Conservation (phyloP, 2,797 vertebrate genomes). For the Bradypus variegatus region DNA sequence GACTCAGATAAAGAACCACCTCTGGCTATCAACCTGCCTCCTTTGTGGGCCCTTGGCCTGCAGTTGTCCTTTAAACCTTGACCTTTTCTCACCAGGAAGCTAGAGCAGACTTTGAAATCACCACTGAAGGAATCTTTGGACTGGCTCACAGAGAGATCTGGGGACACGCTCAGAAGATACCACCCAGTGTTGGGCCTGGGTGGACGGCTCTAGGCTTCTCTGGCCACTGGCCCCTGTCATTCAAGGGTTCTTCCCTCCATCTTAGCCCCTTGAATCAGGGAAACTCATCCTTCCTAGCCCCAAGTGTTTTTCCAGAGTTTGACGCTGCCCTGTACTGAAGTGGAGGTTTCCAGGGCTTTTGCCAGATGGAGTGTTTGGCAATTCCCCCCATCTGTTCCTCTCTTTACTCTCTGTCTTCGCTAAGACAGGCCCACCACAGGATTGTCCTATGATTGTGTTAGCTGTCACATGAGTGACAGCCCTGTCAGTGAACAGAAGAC, state of each 20-base stretch:
- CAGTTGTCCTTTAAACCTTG: not conserved
- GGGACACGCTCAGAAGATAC: not conserved
- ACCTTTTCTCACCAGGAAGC: not conserved
- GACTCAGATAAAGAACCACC: not conserved
- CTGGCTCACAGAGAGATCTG: not conserved
- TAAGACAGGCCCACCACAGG: not conserved
- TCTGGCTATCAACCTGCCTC: fast-evolving
- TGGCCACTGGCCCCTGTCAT: not conserved
- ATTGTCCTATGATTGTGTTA: not conserved
- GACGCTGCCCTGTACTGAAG: not conserved
- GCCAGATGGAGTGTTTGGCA: not conserved
- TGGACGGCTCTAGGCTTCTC: not conserved
- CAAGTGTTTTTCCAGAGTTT: not conserved
- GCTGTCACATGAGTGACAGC: not conserved
- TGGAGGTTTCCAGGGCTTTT: not conserved
- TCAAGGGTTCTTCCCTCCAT: not conserved
- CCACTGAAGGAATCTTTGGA: not conserved
- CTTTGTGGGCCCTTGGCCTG: not conserved
- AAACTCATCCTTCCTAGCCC: not conserved
- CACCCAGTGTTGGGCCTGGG: not conserved
- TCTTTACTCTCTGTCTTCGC: not conserved
- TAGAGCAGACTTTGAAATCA: not conserved
- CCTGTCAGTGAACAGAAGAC: not conserved
- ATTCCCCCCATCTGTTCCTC: not conserved
- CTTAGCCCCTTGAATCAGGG: not conserved